These are phyloP conservation scores for Sarcophilus harrisii DNA, from an alignment of 2,797 vertebrate genomes.

Conservation along the genomic window DNA sequence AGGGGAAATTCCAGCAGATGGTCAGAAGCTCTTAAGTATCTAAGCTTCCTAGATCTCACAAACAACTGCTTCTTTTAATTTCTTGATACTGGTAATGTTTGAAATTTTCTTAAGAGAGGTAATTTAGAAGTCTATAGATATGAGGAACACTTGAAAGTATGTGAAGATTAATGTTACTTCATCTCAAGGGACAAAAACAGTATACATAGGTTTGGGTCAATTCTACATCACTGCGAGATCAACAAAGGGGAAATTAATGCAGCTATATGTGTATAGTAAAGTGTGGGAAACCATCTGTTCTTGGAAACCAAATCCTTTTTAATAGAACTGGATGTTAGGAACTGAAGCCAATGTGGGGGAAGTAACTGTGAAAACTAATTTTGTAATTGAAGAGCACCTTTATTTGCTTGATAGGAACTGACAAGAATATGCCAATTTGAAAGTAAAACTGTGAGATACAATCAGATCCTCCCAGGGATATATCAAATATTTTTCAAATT, in stretches of 20 bases:
- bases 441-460: background rate
- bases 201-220: background rate
- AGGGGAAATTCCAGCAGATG: background rate
- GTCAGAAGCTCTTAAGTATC: background rate
- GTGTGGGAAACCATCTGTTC: constrained; percentile 37
- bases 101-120: background rate
- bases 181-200: background rate
- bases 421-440: background rate
- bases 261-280: background rate
- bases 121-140: background rate
- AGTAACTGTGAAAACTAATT: constrained; percentile 27
- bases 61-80: constrained; percentile 24
- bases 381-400: constrained; percentile 13
- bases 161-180: background rate
- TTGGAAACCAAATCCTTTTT: constrained; percentile 46
- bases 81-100: constrained; percentile 1
- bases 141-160: background rate
- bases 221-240: background rate
- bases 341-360: background rate
- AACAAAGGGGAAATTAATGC: background rate
- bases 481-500: constrained; percentile 7
- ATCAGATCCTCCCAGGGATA: background rate
- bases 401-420: constrained; percentile 21
- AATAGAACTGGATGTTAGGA: constrained; percentile 16
- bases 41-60: background rate